Conservation (phyloP, 2,797 vertebrate species). For the Morelia viridis region DNA sequence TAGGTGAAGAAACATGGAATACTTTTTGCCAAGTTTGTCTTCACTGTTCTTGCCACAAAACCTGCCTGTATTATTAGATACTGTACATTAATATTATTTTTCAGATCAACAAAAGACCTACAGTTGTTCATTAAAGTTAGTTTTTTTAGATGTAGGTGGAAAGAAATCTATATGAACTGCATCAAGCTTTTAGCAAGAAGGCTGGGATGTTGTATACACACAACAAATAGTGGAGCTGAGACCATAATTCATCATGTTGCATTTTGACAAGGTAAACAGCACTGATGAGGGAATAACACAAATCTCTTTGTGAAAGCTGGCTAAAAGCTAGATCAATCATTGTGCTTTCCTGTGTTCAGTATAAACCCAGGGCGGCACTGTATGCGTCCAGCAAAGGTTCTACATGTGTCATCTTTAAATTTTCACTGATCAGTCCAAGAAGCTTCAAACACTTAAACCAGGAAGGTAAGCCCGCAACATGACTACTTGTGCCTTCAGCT, state of each 20-base stretch:
- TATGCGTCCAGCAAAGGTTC: neutral
- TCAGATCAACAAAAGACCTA: neutral
- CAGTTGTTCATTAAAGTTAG: neutral
- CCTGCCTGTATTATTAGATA: neutral
- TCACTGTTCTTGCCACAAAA: neutral
- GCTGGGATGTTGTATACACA: neutral
- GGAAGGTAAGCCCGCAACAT: neutral
- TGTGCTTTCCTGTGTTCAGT: neutral
- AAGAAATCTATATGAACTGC: neutral
- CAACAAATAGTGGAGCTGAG: neutral
- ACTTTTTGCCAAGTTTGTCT: neutral
- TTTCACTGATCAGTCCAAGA: neutral
- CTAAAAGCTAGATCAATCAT: neutral
- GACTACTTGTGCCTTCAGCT: neutral
- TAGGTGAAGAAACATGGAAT: neutral
- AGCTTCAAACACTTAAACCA: neutral
- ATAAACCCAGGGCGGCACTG: neutral
- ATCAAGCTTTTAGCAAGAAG: neutral
- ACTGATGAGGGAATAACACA: neutral
- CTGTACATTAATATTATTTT: neutral
- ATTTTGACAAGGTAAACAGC: neutral
- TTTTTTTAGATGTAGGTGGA: neutral
- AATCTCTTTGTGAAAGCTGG: neutral
- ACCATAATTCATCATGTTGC: neutral
- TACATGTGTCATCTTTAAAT: neutral